These are phyloP conservation scores for Indicator indicator DNA, from an alignment of 2,113 vertebrate genomes.

Conservation along the genomic window DNA sequence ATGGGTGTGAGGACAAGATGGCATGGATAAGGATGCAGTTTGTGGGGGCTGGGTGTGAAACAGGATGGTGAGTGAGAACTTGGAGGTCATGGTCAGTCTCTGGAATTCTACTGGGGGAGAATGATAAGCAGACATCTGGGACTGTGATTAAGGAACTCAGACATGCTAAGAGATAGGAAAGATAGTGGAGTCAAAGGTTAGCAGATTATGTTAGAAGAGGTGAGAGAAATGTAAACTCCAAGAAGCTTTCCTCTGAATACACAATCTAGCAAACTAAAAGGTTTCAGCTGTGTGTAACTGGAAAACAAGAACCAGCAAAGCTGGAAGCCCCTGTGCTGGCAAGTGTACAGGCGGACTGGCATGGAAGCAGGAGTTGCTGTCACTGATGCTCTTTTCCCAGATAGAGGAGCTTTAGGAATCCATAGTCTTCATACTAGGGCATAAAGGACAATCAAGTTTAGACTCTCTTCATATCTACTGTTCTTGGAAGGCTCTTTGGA, in stretches of 20 bases:
- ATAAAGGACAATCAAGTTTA: background rate
- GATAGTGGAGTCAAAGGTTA: background rate
- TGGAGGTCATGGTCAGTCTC: background rate
- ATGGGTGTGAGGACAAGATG: rapidly evolving
- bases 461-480: background rate
- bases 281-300: background rate
- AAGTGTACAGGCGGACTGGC: rapidly evolving
- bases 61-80: rapidly evolving
- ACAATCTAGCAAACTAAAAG: background rate
- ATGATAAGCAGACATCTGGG: background rate
- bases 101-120: background rate
- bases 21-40: background rate
- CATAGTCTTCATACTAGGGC: background rate
- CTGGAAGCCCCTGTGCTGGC: background rate
- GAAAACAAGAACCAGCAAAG: background rate
- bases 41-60: background rate
- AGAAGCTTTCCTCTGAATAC: background rate
- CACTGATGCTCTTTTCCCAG: background rate
- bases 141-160: background rate
- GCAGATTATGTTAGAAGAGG: background rate
- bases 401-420: background rate
- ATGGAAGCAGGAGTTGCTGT: background rate
- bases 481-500: conserved; percentile 74
- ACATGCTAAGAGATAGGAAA: background rate
- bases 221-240: background rate